Percentiles rank a stretch among this genome's conserved stretches.
These are phyloP conservation scores for Neelides folsomi DNA, from an alignment of 2,888 invertebrate species.

Conservation along the genomic window DNA sequence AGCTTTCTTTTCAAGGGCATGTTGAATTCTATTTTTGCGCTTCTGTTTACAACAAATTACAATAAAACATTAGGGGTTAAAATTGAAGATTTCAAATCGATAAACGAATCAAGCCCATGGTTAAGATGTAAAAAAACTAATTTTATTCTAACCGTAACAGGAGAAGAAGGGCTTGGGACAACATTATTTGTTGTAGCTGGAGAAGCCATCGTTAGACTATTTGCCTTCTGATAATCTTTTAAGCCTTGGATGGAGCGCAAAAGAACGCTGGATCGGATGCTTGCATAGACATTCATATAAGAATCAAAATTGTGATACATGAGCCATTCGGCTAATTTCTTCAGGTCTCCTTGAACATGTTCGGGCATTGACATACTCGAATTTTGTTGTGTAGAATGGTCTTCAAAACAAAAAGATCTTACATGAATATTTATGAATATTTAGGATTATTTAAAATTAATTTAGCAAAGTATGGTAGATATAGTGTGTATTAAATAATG, in stretches of 20 bases:
- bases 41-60: too few species aligned
- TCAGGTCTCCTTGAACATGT: constrained; percentile 54
- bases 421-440: too few species aligned
- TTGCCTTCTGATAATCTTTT: constrained; percentile 59
- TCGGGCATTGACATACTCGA: constrained; percentile 45
- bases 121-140: neutral
- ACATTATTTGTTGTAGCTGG: constrained; percentile 21
- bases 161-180: constrained; percentile 27
- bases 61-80: too few species aligned
- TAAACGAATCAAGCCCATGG: neutral
- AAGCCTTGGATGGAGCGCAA: constrained; percentile 59
- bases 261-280: constrained; percentile 61
- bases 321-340: constrained; percentile 73
- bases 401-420: constrained; percentile 4
- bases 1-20: constrained; percentile 54
- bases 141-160: constrained; percentile 12
- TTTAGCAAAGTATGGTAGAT: too few species aligned
- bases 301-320: constrained; percentile 59
- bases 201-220: constrained; percentile 30
- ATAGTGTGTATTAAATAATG: too few species aligned
- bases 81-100: neutral
- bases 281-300: constrained; percentile 60
- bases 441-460: too few species aligned
- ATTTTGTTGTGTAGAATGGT: constrained; percentile 30
- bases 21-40: constrained; percentile 14